Evolutionary conservation across 1,140 invertebrate species (phyloP).

Genomic region (Nephila pilipes): DNA sequence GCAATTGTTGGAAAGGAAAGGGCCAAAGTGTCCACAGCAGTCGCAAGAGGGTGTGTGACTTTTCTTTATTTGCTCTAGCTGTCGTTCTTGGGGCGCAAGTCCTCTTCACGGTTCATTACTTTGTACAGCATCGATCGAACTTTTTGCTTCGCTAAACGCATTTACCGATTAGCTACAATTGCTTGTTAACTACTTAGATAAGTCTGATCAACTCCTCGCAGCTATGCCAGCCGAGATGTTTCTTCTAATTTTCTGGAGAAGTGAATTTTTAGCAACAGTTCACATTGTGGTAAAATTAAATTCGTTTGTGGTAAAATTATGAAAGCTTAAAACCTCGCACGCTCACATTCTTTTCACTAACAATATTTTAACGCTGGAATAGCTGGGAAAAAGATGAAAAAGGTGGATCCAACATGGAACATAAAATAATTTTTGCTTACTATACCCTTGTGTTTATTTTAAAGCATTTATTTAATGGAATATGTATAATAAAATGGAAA

Average conservation of each 20-base stretch:
- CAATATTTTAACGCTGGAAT: too few species aligned
- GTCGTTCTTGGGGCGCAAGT: constrained; percentile 48
- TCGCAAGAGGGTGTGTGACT: constrained; percentile 36
- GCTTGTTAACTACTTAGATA: constrained; percentile 56
- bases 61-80: constrained; percentile 48
- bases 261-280: too few species aligned
- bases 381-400: too few species aligned
- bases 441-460: too few species aligned
- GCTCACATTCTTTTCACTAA: too few species aligned
- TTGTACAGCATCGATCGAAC: constrained; percentile 40
- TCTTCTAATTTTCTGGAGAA: neutral
- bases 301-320: too few species aligned
- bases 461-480: too few species aligned
- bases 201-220: constrained; percentile 35
- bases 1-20: constrained; percentile 33
- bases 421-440: too few species aligned
- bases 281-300: too few species aligned
- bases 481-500: too few species aligned
- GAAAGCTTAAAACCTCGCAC: too few species aligned
- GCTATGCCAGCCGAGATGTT: neutral
- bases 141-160: constrained; percentile 62
- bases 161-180: constrained; percentile 65
- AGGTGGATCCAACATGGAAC: too few species aligned
- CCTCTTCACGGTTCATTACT: constrained; percentile 61
- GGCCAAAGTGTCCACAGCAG: constrained; percentile 22